A percentile compares a stretch with the other conserved stretches of the same genome.
phyloP scores from a whole-genome alignment of 2,888 invertebrate genomes.

The Apodemia zela region DNA sequence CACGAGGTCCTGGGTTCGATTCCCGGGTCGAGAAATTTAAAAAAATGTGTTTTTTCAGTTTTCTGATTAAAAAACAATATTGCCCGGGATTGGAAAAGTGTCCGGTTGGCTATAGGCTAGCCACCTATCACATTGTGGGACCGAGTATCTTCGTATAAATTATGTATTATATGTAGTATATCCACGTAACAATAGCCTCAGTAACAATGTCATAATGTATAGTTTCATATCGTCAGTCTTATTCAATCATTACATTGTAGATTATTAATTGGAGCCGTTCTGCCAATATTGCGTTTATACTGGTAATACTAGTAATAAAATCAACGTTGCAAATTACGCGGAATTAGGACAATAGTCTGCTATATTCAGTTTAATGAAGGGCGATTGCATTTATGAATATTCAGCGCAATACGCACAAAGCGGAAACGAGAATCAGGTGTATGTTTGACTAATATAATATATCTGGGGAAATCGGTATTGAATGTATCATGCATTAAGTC shows the following conservation, averaged over 20 bases:
- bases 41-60: too few species aligned
- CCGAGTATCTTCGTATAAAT: too few species aligned
- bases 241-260: neutral
- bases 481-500: too few species aligned
- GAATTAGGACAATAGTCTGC: constrained; percentile 17
- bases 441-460: constrained; percentile 15
- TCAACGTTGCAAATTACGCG: constrained; percentile 1
- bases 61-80: too few species aligned
- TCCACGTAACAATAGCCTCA: too few species aligned
- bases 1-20: too few species aligned
- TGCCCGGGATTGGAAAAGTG: too few species aligned
- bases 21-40: too few species aligned
- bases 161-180: too few species aligned
- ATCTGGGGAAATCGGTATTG: neutral
- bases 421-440: constrained; percentile 18
- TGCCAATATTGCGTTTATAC: neutral
- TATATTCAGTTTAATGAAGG: constrained; percentile 20
- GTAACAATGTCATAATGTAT: too few species aligned
- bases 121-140: too few species aligned
- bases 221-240: neutral
- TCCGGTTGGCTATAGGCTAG: too few species aligned
- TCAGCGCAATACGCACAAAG: constrained; percentile 21
- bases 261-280: neutral
- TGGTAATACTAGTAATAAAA: neutral
- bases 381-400: constrained; percentile 20